Base-by-base conservation (phyloP, 2,113 vertebrate genomes). In the Pelmatolapia mariae region DNA sequence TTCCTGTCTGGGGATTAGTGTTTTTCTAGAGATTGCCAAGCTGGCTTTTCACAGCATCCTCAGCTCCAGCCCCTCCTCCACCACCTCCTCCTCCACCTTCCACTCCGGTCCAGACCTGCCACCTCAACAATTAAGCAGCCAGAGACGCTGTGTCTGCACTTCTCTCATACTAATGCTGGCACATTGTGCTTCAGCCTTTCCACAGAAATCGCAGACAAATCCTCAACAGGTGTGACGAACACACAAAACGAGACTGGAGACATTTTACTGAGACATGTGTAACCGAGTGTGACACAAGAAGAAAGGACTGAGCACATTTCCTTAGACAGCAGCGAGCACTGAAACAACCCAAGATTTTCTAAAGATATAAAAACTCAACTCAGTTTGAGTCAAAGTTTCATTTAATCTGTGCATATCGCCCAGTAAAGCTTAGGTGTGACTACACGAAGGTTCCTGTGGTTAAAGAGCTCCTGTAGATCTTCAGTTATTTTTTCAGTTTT, bases 121-220 rank as follows among this genome's bases (percentile, higher is more conserved):
- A 92, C 90, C 91, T 94, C 89, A 91, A 93, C 88, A 91, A 91
- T 92, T 38, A 88, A 29, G 33, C 82, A 76, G 26, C 82, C 86
- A 61, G 45, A 82, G 86, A 61, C 15, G 2, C 82, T 83, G 10
- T 22, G 84, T 83, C 54, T 91, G 59, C 4, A 11, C 84, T 50
- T 83, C 47, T 3, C 80, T 83, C 73, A 68, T 45, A 52, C 85
- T 73, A 43, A 89, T 56, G 43, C 68, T 29, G 38, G 26, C 71
- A 50, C 85, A 52, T 57, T 68, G 33, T 84, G 47, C 79, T 68
- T n/a, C 26, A 4, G 66, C 36, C 66, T n/a, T 45, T 56, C 43
- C 36, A 71, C 8, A 11, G n/a, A 15, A 31, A 38, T 61, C 81
- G 24, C 10, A 2, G 29, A 47, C 5, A 82, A 81, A 40, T 50